These are phyloP conservation scores for Zaprionus nigranus DNA, from an alignment of 1,140 invertebrate genomes.

Conservation along the genomic window DNA sequence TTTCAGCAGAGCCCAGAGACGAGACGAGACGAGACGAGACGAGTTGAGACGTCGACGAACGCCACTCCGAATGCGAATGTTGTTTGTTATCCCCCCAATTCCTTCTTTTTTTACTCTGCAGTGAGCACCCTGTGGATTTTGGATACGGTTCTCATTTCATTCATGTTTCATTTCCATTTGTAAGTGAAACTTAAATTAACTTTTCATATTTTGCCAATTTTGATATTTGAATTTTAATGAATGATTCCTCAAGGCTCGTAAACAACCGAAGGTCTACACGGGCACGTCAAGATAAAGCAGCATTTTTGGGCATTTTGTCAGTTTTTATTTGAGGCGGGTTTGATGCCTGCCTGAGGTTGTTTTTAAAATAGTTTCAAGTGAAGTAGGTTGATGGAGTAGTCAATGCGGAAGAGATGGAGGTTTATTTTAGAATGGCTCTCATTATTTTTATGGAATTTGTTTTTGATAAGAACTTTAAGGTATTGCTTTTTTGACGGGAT, in stretches of 20 bases:
- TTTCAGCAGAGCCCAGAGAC: conserved; percentile 58
- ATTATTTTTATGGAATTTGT: neutral
- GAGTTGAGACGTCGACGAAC: conserved; percentile 44
- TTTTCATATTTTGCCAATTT: conserved; percentile 75
- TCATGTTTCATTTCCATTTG: conserved; percentile 79
- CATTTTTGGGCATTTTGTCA: neutral
- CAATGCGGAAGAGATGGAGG: neutral
- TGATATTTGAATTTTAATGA: conserved; percentile 73
- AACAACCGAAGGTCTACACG: neutral
- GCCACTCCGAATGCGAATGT: conserved; percentile 44
- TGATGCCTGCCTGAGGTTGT: conserved; percentile 1
- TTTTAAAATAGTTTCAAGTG: neutral
- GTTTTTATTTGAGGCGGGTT: neutral
- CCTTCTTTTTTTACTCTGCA: conserved; percentile 10
- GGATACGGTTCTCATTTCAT: conserved; percentile 72
- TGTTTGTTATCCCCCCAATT: conserved; percentile 56
- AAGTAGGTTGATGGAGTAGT: neutral
- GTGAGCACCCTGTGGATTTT: conserved; percentile 16
- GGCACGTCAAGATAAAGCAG: neutral
- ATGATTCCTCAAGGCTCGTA: neutral
- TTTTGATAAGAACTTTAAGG: too few species aligned
- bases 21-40: conserved; percentile 32
- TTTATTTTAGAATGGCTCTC: neutral
- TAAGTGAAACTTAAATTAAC: conserved; percentile 81
- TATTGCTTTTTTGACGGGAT: too few species aligned